Evolutionary conservation across 2,113 vertebrate genomes (phyloP).

Genomic region (Zosterops borbonicus): DNA sequence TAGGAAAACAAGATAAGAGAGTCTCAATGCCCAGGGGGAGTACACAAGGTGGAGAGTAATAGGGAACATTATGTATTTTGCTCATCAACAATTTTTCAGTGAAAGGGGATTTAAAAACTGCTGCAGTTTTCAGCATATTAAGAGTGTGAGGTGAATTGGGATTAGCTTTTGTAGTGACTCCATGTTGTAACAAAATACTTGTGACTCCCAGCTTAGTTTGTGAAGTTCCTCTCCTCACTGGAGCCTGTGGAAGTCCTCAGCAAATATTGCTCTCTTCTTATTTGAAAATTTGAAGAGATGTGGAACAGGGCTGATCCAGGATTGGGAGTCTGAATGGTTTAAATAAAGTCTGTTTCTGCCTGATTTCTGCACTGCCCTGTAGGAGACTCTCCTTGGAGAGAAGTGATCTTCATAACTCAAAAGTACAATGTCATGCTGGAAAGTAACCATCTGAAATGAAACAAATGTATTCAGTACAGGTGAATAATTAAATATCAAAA

Average conservation of each 20-base stretch:
- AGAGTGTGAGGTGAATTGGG: neutral
- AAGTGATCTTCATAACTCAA: neutral
- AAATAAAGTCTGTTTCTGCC: neutral
- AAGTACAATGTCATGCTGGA: neutral
- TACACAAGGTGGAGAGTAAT: neutral
- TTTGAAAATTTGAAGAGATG: neutral
- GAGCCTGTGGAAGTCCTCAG: neutral
- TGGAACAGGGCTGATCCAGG: neutral
- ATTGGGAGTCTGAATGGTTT: neutral
- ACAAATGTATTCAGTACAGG: neutral
- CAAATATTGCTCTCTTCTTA: neutral
- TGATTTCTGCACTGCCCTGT: neutral
- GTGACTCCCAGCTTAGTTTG: neutral
- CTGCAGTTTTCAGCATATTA: neutral
- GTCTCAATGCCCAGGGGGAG: neutral
- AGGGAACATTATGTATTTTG: slow-evolving; percentile 21
- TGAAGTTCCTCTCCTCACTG: neutral
- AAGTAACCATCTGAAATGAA: neutral
- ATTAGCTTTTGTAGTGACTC: neutral
- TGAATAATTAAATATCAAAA: neutral
- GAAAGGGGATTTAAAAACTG: slow-evolving; percentile 23
- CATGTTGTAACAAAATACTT: neutral
- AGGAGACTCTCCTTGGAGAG: neutral
- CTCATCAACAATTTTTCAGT: slow-evolving; percentile 46
- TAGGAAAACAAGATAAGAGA: slow-evolving; percentile 56